Base-by-base conservation (phyloP, 2,797 vertebrate genomes). In the Macroramphosus scolopax region DNA sequence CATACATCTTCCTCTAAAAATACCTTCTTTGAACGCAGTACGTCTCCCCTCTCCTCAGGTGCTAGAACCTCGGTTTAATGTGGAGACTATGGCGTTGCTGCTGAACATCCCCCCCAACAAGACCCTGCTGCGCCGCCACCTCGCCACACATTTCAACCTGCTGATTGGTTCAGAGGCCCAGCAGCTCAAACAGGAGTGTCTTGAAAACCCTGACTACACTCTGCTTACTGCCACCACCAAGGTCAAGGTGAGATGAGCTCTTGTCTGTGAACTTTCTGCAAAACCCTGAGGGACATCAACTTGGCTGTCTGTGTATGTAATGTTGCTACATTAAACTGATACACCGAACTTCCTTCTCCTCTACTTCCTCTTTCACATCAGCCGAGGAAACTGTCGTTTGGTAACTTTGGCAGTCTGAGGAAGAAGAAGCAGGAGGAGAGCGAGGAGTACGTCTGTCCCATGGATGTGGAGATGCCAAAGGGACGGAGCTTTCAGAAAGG, bases 31-130 rank as follows among this genome's bases (percentile, higher is more conserved):
- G 28, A 25, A 56, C 5, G 26, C 22, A 0, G 15, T 8, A 15
- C 5, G 1, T 10, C 9, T 6, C 0, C 46, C 46, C 44, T 12
- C 7, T 52, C n/a, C 29, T 46, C n/a, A 99, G 96, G 95, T 99
- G 35, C 84, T 99, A 53, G 97, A 98, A 76, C 94, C 97, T 9
- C 92, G 95, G 44, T 99, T 98, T 77, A 98, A 98, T 0, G 95
- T 98, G 8, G 96, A 98, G 86, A 95, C 97, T 6, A 93, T 99
- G 95, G 97, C 97, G 1, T 86, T 98, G 81, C 76, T 99, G 64
- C 80, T 99, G 41, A 99, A 98, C 81, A 99, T 99, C 79, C 96
- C 96, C 2, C 93, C 96, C 1, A 98, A 95, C 78, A 99, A 99
- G 82, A 99, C 97, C 0, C 88, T 99, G 17, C 86, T 99, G 80